Conservation (phyloP, 1,140 invertebrate genomes). For the Parapsyche elsis region DNA sequence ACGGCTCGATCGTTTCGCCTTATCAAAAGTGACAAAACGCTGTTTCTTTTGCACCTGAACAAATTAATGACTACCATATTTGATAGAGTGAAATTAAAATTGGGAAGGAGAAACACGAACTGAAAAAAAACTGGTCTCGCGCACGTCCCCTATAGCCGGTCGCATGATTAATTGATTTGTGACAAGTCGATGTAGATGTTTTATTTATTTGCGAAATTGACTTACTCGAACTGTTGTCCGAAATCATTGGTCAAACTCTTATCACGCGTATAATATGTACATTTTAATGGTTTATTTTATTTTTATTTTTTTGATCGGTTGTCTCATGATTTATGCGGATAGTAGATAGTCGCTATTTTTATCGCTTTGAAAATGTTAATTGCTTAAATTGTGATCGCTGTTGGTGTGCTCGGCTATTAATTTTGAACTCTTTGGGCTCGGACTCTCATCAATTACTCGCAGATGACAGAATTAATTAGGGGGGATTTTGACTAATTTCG, state of each 20-base stretch:
- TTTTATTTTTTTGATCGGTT: background rate
- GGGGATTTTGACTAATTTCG: conserved; percentile 17
- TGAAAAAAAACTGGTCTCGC: background rate
- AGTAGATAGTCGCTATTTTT: background rate
- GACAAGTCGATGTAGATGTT: background rate
- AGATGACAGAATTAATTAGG: conserved; percentile 29
- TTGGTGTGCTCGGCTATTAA: conserved; percentile 21
- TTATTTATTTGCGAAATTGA: background rate
- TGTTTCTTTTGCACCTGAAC: conserved; percentile 12
- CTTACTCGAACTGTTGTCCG: background rate
- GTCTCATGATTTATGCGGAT: background rate
- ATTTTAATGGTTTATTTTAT: background rate
- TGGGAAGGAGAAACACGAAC: background rate
- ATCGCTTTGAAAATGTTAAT: background rate
- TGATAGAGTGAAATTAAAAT: conserved; percentile 1
- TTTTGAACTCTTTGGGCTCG: conserved; percentile 18
- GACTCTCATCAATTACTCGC: conserved; percentile 28
- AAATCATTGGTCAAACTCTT: background rate
- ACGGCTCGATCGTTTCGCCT: conserved; percentile 16
- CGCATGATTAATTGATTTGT: conserved; percentile 11
- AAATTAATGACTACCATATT: conserved; percentile 32
- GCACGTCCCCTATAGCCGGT: background rate
- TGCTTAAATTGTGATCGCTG: conserved; percentile 12
- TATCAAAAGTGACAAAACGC: conserved; percentile 35
- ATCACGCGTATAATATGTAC: background rate